phyloP scores from a whole-genome alignment of 2,113 vertebrate genomes.

The Aleadryas rufinucha region DNA sequence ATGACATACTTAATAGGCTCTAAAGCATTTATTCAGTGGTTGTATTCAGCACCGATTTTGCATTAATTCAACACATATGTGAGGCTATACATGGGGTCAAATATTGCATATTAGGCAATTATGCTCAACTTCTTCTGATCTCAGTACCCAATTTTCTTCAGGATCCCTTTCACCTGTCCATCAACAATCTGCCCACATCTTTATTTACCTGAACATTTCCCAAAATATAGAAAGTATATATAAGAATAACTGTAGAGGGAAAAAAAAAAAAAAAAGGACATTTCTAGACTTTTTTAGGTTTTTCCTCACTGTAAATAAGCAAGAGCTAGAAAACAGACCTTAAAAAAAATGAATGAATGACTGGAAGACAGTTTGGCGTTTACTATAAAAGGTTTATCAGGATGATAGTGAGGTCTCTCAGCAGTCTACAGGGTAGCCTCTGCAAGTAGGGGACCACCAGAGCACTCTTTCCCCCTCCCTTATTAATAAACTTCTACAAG shows the following conservation, averaged over 20 bases:
- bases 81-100: conserved; percentile 20
- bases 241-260: background rate
- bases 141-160: background rate
- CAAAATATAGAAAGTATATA: background rate
- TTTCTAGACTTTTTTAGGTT: background rate
- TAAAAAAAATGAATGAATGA: background rate
- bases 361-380: background rate
- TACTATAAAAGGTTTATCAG: background rate
- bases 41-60: conserved; percentile 60
- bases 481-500: background rate
- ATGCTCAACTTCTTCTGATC: conserved; percentile 7
- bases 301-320: background rate
- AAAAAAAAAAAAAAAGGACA: too few relatives aligned
- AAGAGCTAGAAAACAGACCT: background rate
- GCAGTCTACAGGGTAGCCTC: background rate
- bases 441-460: background rate
- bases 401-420: background rate
- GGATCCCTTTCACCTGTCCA: background rate
- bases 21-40: conserved; percentile 64
- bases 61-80: conserved; percentile 67
- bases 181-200: background rate
- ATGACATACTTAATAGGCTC: conserved; percentile 62
- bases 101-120: conserved; percentile 28
- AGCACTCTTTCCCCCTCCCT: background rate
- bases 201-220: background rate